phyloP scores from a whole-genome alignment of 2,888 invertebrate species.

The Dione vanillae region DNA sequence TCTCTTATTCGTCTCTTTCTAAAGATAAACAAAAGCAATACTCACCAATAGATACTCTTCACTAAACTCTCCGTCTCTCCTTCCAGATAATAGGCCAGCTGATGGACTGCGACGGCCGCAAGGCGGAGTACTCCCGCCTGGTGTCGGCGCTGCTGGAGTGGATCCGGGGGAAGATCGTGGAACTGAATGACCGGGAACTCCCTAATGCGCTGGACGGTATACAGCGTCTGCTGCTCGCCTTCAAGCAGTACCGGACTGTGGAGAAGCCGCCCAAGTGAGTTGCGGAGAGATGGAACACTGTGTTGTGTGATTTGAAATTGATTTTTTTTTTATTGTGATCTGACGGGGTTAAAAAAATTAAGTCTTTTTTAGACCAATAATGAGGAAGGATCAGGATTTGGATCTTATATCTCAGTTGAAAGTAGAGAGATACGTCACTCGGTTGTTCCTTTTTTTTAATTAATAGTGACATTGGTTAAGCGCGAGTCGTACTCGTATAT shows the following conservation, averaged over 20 bases:
- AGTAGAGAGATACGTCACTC: too few species aligned
- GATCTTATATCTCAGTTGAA: too few species aligned
- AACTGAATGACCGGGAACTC: constrained; percentile 93
- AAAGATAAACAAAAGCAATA: too few species aligned
- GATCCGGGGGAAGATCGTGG: constrained; percentile 93
- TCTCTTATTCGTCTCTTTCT: too few species aligned
- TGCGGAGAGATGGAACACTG: neutral
- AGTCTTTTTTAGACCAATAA: too few species aligned
- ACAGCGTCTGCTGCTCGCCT: constrained; percentile 93
- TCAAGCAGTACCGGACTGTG: constrained; percentile 97
- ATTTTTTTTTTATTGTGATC: neutral
- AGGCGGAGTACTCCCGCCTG: constrained; percentile 93
- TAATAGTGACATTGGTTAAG: too few species aligned
- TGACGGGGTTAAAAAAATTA: too few species aligned
- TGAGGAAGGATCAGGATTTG: too few species aligned
- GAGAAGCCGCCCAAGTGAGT: constrained; percentile 98
- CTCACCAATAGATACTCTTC: too few species aligned
- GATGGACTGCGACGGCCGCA: constrained; percentile 97
- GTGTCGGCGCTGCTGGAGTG: constrained; percentile 95
- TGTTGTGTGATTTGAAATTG: constrained; percentile 41
- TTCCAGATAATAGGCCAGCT: constrained; percentile 97
- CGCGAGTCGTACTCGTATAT: too few species aligned
- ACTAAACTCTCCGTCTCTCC: constrained; percentile 26
- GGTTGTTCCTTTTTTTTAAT: too few species aligned
- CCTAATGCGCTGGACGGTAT: constrained; percentile 98